phyloP scores from a whole-genome alignment of 2,888 invertebrate species.

The Microctonus aethiopoides region DNA sequence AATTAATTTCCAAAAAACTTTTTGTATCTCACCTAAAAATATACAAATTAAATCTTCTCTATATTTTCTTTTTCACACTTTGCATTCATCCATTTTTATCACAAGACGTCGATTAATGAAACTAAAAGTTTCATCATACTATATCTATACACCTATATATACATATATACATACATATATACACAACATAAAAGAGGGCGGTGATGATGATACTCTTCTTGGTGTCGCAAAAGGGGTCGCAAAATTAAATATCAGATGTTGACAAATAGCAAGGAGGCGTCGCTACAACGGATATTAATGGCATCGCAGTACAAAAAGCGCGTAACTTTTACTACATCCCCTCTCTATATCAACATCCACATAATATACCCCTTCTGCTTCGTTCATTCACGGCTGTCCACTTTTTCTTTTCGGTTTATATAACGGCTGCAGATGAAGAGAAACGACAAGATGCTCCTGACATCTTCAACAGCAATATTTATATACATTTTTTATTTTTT shows the following conservation, averaged over 20 bases:
- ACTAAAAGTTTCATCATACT: constrained; percentile 23
- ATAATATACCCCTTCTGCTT: constrained; percentile 26
- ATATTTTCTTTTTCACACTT: not conserved
- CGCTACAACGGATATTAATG: constrained; percentile 67
- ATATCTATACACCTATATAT: too few relatives aligned
- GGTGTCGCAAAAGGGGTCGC: constrained; percentile 56
- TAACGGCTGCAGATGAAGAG: constrained; percentile 64
- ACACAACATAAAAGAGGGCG: too few relatives aligned
- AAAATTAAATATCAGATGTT: constrained; percentile 67
- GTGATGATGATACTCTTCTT: not conserved
- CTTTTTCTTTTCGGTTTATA: constrained; percentile 25
- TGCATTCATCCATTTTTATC: not conserved
- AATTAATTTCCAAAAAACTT: too few relatives aligned
- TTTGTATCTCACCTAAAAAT: too few relatives aligned
- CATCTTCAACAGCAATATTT: not conserved
- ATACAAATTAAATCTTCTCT: too few relatives aligned
- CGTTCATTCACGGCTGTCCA: constrained; percentile 54
- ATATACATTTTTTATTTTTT: too few relatives aligned
- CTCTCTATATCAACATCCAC: constrained; percentile 17
- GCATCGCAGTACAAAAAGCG: constrained; percentile 60
- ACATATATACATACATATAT: too few relatives aligned
- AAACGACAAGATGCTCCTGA: constrained; percentile 57
- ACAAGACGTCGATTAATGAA: constrained; percentile 27
- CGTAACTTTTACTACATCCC: constrained; percentile 54
- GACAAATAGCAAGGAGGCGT: constrained; percentile 67